These are phyloP conservation scores for Sitophilus oryzae DNA, from an alignment of 1,140 invertebrate species.

Conservation along the genomic window DNA sequence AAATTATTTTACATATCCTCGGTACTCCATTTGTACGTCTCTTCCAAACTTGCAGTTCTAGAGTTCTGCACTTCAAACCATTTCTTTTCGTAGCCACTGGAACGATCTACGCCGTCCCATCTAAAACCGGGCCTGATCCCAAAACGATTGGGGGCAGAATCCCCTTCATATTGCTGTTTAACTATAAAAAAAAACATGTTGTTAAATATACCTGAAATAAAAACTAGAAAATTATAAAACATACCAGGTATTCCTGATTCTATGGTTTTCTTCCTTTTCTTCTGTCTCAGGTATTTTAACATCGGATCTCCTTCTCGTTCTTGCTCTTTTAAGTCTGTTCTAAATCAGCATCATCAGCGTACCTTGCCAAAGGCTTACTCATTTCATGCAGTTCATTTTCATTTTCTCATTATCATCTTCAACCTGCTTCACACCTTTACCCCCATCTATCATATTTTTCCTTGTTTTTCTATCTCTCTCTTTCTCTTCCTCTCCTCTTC, in stretches of 20 bases:
- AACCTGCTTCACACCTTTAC: conserved; percentile 79
- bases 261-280: conserved; percentile 56
- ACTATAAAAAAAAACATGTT: conserved; percentile 46
- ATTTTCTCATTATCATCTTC: conserved; percentile 63
- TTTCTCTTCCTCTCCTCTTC: conserved; percentile 58
- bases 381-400: conserved; percentile 76
- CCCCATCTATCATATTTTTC: conserved; percentile 83
- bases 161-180: conserved; percentile 71
- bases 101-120: conserved; percentile 98
- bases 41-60: conserved; percentile 70
- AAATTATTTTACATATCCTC: conserved; percentile 81
- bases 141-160: conserved; percentile 84
- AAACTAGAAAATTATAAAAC: conserved; percentile 4
- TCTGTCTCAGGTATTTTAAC: conserved; percentile 78
- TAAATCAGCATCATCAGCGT: conserved; percentile 82
- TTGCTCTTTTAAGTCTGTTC: conserved; percentile 67
- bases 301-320: conserved; percentile 89
- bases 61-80: conserved; percentile 76
- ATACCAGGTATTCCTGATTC: conserved; percentile 41
- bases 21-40: conserved; percentile 91
- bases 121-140: conserved; percentile 86
- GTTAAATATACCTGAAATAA: no score
- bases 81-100: conserved; percentile 93
- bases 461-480: conserved; percentile 61
- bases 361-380: conserved; percentile 82